Conservation (phyloP, 1,140 invertebrate genomes). For the Drosophila sproati region DNA sequence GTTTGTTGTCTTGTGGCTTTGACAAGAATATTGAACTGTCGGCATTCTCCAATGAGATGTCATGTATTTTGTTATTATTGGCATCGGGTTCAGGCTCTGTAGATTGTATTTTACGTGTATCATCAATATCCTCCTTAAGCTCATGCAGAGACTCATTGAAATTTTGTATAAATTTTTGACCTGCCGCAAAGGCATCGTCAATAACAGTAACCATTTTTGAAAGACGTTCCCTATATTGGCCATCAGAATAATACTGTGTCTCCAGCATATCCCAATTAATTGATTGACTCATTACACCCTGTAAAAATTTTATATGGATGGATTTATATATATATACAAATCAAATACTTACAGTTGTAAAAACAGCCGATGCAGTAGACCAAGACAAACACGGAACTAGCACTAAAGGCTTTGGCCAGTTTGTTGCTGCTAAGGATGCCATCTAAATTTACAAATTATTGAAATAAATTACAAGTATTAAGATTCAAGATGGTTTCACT, state of each 20-base stretch:
- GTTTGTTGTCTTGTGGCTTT: slow-evolving; percentile 46
- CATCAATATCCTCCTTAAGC: slow-evolving; percentile 77
- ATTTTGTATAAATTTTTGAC: slow-evolving; percentile 92
- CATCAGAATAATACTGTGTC: slow-evolving; percentile 94
- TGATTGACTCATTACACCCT: slow-evolving; percentile 97
- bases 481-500: background rate
- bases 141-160: slow-evolving; percentile 87
- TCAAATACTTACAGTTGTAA: slow-evolving; percentile 90
- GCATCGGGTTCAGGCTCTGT: slow-evolving; percentile 34
- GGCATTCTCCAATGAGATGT: slow-evolving; percentile 9
- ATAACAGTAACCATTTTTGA: slow-evolving; percentile 91
- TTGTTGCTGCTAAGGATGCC: slow-evolving; percentile 97
- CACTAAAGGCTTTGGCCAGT: slow-evolving; percentile 96
- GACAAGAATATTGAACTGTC: slow-evolving; percentile 60
- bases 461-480: background rate
- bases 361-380: slow-evolving; percentile 98
- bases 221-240: slow-evolving; percentile 92
- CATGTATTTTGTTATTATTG: slow-evolving; percentile 37
- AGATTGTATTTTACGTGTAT: slow-evolving; percentile 70
- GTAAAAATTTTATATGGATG: slow-evolving; percentile 41
- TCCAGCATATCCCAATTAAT: slow-evolving; percentile 97
- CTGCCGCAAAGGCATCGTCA: slow-evolving; percentile 91
- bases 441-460: slow-evolving; percentile 88
- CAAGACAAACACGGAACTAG: slow-evolving; percentile 98
- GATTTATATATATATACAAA: slow-evolving; percentile 50